Evolutionary conservation across 2,888 invertebrate species (phyloP).

Genomic region (Ochlodes sylvanus): DNA sequence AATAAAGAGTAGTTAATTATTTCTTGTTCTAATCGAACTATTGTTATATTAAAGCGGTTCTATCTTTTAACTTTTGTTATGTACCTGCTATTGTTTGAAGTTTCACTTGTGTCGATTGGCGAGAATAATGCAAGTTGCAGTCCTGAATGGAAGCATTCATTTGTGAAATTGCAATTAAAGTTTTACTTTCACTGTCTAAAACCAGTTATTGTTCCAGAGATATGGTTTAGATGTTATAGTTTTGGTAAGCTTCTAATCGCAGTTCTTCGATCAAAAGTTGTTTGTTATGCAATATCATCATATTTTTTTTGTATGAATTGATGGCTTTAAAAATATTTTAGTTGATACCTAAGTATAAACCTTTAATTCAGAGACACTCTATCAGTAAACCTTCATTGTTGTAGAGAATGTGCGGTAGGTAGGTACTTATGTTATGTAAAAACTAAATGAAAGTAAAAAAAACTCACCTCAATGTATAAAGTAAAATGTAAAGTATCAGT

Average conservation of each 20-base stretch:
- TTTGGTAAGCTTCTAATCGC: neutral
- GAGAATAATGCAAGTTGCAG: slow-evolving; percentile 52
- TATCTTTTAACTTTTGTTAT: slow-evolving; percentile 44
- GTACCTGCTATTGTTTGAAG: slow-evolving; percentile 59
- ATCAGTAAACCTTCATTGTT: no score
- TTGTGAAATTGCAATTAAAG: slow-evolving; percentile 67
- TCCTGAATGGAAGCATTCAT: slow-evolving; percentile 60
- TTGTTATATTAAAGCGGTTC: slow-evolving; percentile 14
- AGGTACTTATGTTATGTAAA: no score
- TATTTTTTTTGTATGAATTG: no score
- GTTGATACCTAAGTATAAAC: no score
- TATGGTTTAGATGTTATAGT: neutral
- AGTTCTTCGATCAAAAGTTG: neutral
- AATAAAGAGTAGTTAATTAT: slow-evolving; percentile 11
- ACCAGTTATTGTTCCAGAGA: slow-evolving; percentile 11
- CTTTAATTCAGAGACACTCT: no score
- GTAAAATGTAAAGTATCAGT: no score
- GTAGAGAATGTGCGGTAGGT: no score
- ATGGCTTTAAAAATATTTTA: no score
- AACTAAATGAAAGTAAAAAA: no score
- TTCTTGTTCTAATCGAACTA: slow-evolving; percentile 11
- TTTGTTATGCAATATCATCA: no score
- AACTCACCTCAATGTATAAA: no score
- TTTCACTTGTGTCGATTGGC: slow-evolving; percentile 50
- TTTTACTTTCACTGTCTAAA: slow-evolving; percentile 59